Evolutionary conservation across 1,140 invertebrate species (phyloP), one percentile per base, ranked within the genome.

Genomic region (Tetragnatha versicolor): DNA sequence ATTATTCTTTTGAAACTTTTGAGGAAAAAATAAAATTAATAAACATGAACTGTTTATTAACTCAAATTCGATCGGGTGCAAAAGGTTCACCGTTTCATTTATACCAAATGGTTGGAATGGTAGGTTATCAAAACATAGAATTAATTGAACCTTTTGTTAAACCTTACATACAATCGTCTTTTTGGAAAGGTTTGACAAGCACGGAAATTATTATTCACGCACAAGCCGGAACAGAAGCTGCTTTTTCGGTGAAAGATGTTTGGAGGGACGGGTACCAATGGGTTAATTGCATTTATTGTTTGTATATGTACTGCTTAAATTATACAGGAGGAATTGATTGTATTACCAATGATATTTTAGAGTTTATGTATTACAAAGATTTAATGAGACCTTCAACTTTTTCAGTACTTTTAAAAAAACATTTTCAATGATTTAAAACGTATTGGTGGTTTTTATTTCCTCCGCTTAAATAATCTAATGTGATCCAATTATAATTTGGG

Each of bases 401-500:
- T n/a, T n/a, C n/a, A n/a, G n/a, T n/a, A n/a, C n/a, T n/a, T n/a
- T n/a, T n/a, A n/a, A n/a, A n/a, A n/a, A n/a, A n/a, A n/a, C n/a
- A n/a, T n/a, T n/a, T n/a, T n/a, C n/a, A n/a, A n/a, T n/a, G n/a
- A n/a, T n/a, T n/a, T n/a, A n/a, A n/a, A n/a, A n/a, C n/a, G n/a
- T n/a, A n/a, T n/a, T n/a, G n/a, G n/a, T n/a, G n/a, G n/a, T n/a
- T n/a, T n/a, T n/a, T n/a, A n/a, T n/a, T n/a, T n/a, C n/a, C n/a
- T n/a, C n/a, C n/a, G n/a, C n/a, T n/a, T n/a, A n/a, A n/a, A n/a
- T 70, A 53, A 70, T 70, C 66, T 12, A 70, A 35, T 9, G 37
- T 53, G 6, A 70, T n/a, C 66, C 66, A 70, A 53, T 70, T 70
- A 14, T 14, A 53, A 3, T 33, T 22, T 0, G 66, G 66, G 37